phyloP scores from a whole-genome alignment of 2,888 invertebrate species.

The Agonum fuliginosum region DNA sequence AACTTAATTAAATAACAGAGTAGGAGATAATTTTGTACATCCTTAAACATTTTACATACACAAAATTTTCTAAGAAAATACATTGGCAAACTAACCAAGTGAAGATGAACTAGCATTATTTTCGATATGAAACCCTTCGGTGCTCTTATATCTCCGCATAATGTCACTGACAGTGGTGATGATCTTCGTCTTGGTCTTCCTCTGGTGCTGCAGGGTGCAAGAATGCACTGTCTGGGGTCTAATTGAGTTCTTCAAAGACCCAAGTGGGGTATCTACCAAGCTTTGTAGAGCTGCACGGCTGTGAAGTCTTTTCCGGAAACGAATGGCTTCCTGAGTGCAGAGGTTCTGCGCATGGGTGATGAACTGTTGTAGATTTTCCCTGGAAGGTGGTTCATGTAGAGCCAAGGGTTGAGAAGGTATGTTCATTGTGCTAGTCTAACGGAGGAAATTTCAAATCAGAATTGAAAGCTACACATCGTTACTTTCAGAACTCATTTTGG shows the following conservation, averaged over 20 bases:
- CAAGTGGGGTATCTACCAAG: background rate
- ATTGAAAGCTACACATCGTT: no score
- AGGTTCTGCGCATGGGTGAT: slow-evolving; percentile 31
- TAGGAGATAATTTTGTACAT: no score
- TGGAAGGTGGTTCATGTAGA: slow-evolving; percentile 8
- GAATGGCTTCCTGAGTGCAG: background rate
- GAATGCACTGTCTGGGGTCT: background rate
- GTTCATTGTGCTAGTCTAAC: background rate
- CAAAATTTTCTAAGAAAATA: background rate
- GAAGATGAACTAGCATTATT: background rate
- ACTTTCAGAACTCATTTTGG: background rate
- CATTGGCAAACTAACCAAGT: background rate
- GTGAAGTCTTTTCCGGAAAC: background rate
- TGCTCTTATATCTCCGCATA: slow-evolving; percentile 14
- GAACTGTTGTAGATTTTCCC: slow-evolving; percentile 20
- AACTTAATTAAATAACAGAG: no score
- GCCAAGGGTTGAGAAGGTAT: background rate
- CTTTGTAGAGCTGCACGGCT: background rate
- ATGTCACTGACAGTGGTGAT: slow-evolving; percentile 17
- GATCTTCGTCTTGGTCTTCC: slow-evolving; percentile 8
- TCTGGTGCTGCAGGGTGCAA: background rate
- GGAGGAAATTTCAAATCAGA: background rate
- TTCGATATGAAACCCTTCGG: slow-evolving; percentile 18
- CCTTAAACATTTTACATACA: no score
- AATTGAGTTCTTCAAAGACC: background rate